A percentile compares a stretch with the other conserved stretches of the same genome.
Evolutionary conservation across 1,140 invertebrate species (phyloP).

Genomic region (Drosophila setifemur): DNA sequence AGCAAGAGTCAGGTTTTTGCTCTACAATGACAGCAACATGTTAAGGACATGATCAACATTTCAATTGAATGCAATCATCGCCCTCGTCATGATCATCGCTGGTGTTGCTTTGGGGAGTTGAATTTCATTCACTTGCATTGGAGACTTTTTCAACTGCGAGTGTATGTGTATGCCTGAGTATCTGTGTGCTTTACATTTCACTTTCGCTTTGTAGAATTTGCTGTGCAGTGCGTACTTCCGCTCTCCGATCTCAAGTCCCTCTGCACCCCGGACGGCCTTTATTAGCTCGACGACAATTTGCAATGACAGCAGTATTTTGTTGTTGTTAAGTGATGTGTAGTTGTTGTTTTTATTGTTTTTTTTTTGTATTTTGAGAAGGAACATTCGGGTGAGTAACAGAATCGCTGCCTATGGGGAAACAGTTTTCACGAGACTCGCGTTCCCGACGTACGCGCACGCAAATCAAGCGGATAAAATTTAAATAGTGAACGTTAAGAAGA

Average conservation of each 20-base stretch:
- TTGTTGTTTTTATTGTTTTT: constrained; percentile 45
- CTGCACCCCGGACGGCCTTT: constrained; percentile 49
- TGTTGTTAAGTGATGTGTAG: constrained; percentile 34
- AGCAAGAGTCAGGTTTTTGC: constrained; percentile 11
- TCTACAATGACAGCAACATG: constrained; percentile 45
- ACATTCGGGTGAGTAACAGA: constrained; percentile 60
- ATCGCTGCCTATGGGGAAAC: constrained; percentile 57
- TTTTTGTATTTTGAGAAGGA: constrained; percentile 62
- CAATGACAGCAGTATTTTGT: constrained; percentile 60
- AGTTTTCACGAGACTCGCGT: constrained; percentile 66
- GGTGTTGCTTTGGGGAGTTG: constrained; percentile 23
- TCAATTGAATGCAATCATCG: constrained; percentile 73
- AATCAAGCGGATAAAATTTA: constrained; percentile 29
- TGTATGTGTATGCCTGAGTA: neutral
- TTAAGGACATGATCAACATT: constrained; percentile 80
- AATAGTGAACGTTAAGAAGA: constrained; percentile 1
- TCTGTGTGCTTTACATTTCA: constrained; percentile 47
- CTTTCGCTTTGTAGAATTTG: constrained; percentile 65
- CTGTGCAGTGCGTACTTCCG: constrained; percentile 74
- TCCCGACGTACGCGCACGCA: constrained; percentile 58
- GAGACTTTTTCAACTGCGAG: constrained; percentile 27
- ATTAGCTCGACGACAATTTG: constrained; percentile 76
- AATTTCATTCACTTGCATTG: constrained; percentile 40
- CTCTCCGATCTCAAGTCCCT: constrained; percentile 27
- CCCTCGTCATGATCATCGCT: constrained; percentile 14